Conservation (phyloP, 2,113 vertebrate species). For the Perca fluviatilis region DNA sequence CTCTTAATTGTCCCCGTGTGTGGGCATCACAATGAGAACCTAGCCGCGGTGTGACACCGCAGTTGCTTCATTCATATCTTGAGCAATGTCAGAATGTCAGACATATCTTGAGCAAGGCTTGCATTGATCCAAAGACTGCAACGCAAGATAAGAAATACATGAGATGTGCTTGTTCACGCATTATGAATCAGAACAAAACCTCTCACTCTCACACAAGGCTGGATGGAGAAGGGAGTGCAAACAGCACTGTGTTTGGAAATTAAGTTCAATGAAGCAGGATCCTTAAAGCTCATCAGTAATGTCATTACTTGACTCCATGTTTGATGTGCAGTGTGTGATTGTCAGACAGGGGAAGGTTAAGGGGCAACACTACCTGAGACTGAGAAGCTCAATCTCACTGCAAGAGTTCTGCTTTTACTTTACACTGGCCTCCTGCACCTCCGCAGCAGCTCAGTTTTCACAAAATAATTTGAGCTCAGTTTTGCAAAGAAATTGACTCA, state of each 20-base stretch:
- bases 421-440: background rate
- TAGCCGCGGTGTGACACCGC: background rate
- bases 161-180: no score
- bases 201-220: background rate
- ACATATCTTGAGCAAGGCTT: no score
- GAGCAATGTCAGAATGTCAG: background rate
- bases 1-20: background rate
- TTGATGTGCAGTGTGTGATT: background rate
- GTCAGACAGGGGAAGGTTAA: background rate
- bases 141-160: no score
- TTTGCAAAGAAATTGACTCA: conserved; percentile 20
- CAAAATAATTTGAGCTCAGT: conserved; percentile 13
- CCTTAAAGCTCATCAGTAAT: conserved; percentile 1
- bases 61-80: conserved; percentile 8
- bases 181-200: background rate
- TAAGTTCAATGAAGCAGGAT: background rate
- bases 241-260: background rate
- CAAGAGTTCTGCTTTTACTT: background rate
- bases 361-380: background rate
- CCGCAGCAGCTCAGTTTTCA: conserved; percentile 1
- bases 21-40: background rate
- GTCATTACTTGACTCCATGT: background rate
- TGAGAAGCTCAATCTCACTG: background rate
- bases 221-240: background rate
- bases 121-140: no score